Percentiles rank a stretch among this genome's conserved stretches.
Evolutionary conservation across 2,797 vertebrate species (phyloP).

Genomic region (Halcyon leucocephala): DNA sequence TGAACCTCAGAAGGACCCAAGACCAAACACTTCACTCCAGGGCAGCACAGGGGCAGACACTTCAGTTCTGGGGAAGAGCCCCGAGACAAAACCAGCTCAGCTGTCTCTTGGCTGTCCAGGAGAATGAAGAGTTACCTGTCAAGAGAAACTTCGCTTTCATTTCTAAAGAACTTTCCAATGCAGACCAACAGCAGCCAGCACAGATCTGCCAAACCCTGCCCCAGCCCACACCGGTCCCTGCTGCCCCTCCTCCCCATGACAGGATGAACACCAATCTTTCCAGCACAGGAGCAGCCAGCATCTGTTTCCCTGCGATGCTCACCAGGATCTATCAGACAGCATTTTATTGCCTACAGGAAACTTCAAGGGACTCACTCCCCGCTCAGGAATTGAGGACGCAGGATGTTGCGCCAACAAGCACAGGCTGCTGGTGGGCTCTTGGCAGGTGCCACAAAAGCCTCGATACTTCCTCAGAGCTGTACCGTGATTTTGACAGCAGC

Average conservation of each 20-base stretch:
- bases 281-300: neutral
- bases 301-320: neutral
- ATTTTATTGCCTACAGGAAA: neutral
- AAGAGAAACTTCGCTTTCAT: neutral
- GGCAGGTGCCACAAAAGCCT: neutral
- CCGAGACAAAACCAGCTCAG: neutral
- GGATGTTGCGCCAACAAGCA: neutral
- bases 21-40: neutral
- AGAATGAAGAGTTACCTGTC: neutral
- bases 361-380: neutral
- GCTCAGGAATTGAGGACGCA: neutral
- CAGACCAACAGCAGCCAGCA: neutral
- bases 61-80: neutral
- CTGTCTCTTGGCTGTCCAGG: neutral
- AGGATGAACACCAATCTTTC: neutral
- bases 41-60: accelerated
- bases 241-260: neutral
- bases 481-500: neutral
- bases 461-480: neutral
- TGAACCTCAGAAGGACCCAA: neutral
- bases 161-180: neutral
- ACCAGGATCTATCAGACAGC: neutral
- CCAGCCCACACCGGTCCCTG: neutral
- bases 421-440: neutral
- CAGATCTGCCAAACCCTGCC: neutral